Evolutionary conservation across 1,140 invertebrate genomes (phyloP), one percentile per base, ranked within the genome.

Genomic region (Eupristina koningsbergeri): DNA sequence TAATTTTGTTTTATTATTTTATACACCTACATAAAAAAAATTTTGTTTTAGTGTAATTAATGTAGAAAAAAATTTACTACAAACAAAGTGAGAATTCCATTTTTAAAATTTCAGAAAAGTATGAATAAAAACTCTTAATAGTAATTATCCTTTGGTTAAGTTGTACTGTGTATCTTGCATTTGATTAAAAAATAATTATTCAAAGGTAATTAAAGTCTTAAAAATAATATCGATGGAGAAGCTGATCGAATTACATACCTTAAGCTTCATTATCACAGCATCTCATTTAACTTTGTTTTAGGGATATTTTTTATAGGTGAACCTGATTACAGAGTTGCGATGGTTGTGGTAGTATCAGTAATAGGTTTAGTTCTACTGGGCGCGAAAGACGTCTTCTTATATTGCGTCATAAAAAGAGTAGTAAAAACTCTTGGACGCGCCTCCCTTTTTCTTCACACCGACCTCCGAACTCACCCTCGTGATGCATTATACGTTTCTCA

Each of bases 281-380:
- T 83, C 87, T 89, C 86, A 89, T 89, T 88, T 87, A 89, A 89
- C 88, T 89, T 89, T 87, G 87, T 88, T 88, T 86, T 86, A 85
- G 86, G 84, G 84, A 85, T 87, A 77, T 61, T 87, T 85, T 89
- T 89, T 87, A 87, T 87, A 87, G 86, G 86, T 86, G 74, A 17
- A 83, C 87, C 87, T 88, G 88, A 89, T 88, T 86, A 89, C 86
- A 85, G 86, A 84, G 86, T 87, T 87, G 88, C 86, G 87, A 87
- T 87, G 63, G 75, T 73, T 45, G 71, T 87, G 63, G 75, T 73
- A 58, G 71, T 74, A 67, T 22, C 45, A 83, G 86, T 88, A 89
- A 89, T 89, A 89, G 88, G 88, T 89, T 89, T 87, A 89, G 88
- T 88, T 88, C 69, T 58, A 84, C 67, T 36, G 85, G 71, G 77